Base-by-base conservation (phyloP, 1,140 invertebrate genomes). In the Plectrocnemia conspersa region DNA sequence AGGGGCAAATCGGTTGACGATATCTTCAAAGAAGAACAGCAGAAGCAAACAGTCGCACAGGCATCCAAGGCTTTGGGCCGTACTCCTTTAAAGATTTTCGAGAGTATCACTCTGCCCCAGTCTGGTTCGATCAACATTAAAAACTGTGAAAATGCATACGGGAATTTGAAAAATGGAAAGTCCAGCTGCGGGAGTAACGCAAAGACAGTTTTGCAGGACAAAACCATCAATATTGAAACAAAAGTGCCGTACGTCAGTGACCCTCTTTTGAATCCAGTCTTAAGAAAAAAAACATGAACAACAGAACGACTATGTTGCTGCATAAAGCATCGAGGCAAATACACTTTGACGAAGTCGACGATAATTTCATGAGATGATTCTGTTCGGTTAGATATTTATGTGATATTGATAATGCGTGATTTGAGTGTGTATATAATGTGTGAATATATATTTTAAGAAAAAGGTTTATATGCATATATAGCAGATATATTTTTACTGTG, bases 1-100 rank as follows among this genome's bases (percentile, higher is more conserved):
- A 79, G 82, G 63, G 76, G 80, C 3, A 79, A 79, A 42, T 67
- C 77, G 0, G 68, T 77, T 5, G 78, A 79, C 9, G 77, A 81
- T 54, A 79, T 79, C 38, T 73, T 75, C 52, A 65, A 70, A 52
- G 76, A 79, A 27, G 73, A 74, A 53, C 65, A 70, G 52, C 61
- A 55, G 6, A 73, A 69, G 54, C 57, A 72, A 3, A 55, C 66
- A 0, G 70, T 68, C 18, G 65, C 68, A 21, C 38, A 58, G 6
- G 62, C 61, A 38, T 66, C 19, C 21, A 68, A 71, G 56, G 53
- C 74, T n/a, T 60, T 68, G 0, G 74, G 74, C 0, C 75, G 75
- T 59, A 72, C 75, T 54, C 71, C 73, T 0, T 67, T 68, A 0
- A 62, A 65, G 2, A 67, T 66, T 0, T 71, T 69, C 40, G 70